Conservation (phyloP, 2,113 vertebrate species). For the Notothenia rossii region DNA sequence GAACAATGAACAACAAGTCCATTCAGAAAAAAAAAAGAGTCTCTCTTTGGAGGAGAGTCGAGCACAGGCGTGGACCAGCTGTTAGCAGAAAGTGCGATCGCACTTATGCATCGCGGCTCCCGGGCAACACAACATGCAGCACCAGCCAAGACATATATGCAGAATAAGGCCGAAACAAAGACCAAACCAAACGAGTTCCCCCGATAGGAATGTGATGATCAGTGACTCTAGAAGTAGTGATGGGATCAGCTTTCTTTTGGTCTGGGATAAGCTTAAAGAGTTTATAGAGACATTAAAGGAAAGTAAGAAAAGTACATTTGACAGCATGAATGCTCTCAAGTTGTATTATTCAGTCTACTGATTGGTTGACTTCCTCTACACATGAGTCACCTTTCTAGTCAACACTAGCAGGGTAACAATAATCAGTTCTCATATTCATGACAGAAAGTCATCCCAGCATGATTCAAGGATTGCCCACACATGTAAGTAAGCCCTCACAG, state of each 20-base stretch:
- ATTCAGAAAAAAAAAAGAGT: conserved; percentile 65
- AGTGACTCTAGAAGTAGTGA: conserved; percentile 19
- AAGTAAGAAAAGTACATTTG: conserved; percentile 37
- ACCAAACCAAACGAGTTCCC: conserved; percentile 40
- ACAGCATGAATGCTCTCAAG: conserved; percentile 13
- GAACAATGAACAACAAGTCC: conserved; percentile 83
- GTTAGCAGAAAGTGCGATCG: conserved; percentile 62
- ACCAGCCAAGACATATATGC: conserved; percentile 40
- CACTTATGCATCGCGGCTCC: conserved; percentile 56
- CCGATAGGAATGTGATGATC: conserved; percentile 33
- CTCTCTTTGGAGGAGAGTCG: conserved; percentile 47
- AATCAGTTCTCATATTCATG: conserved; percentile 14
- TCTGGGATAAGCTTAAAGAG: conserved; percentile 42
- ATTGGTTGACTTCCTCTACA: conserved; percentile 14
- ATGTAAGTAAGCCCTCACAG: too few species aligned
- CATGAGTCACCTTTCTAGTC: background rate
- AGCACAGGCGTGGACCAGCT: conserved; percentile 73
- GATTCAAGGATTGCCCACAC: background rate
- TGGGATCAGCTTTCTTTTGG: conserved; percentile 32
- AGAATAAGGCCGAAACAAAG: conserved; percentile 44
- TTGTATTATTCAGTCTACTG: background rate
- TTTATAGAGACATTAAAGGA: conserved; percentile 53
- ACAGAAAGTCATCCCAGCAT: conserved; percentile 14
- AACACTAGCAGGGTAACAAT: conserved; percentile 13
- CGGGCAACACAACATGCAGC: conserved; percentile 64